Conservation (phyloP, 30 jellyfish, hydroid and myxozoan genomes). For the Cassiopea xamachana region DNA sequence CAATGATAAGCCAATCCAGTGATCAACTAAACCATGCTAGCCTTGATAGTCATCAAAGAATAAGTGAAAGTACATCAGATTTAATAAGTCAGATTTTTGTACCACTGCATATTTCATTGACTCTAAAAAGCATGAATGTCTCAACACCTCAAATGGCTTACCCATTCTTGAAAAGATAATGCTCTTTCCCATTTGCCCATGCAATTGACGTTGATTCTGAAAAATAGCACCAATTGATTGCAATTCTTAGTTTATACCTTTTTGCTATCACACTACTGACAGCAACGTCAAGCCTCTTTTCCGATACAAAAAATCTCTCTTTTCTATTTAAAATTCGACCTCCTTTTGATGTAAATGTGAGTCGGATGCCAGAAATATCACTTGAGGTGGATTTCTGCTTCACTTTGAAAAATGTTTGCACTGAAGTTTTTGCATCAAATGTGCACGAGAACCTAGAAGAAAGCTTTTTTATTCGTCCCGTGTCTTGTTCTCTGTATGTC, state of each 20-base stretch:
- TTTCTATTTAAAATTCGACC: slow-evolving; percentile 4
- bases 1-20: no score
- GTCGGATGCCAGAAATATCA: slow-evolving; percentile 4
- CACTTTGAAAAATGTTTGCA: slow-evolving; percentile 15
- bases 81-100: no score
- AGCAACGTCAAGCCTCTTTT: slow-evolving; percentile 37
- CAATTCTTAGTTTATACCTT: slow-evolving; percentile 16
- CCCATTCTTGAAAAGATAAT: slow-evolving; percentile 24
- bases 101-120: no score
- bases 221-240: slow-evolving; percentile 12
- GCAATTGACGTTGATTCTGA: slow-evolving; percentile 10
- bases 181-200: background rate
- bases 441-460: slow-evolving; percentile 15
- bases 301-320: background rate
- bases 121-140: background rate
- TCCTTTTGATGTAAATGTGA: slow-evolving; percentile 28
- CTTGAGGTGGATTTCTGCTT: slow-evolving; percentile 7
- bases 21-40: no score
- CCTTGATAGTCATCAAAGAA: no score
- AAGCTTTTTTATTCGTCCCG: background rate
- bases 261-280: slow-evolving; percentile 22
- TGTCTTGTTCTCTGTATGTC: background rate
- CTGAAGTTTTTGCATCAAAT: background rate
- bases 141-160: background rate
- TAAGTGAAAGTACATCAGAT: no score